Evolutionary conservation across 2,888 invertebrate species (phyloP).

Genomic region (Elmis aenea): DNA sequence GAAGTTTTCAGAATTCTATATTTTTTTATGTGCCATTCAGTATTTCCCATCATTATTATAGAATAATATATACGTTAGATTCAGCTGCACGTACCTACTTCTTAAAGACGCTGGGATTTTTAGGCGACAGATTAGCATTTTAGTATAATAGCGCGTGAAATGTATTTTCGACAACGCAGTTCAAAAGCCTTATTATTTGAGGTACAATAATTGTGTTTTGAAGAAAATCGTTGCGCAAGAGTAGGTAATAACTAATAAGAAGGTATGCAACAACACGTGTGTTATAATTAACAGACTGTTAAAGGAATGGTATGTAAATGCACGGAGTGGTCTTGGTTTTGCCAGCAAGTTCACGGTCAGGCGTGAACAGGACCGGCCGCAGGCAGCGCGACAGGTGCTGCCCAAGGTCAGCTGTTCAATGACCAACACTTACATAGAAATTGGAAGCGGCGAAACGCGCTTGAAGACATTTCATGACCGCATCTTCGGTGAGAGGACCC

Average conservation of each 20-base stretch:
- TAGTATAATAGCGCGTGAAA: too few species aligned
- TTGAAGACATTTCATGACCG: conserved; percentile 86
- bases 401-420: conserved; percentile 40
- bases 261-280: conserved; percentile 10
- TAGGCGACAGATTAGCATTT: too few species aligned
- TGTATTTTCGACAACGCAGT: too few species aligned
- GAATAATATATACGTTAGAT: too few species aligned
- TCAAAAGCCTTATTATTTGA: too few species aligned
- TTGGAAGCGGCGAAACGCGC: conserved; percentile 81
- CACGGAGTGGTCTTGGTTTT: conserved; percentile 28
- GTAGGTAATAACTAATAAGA: conserved; percentile 9
- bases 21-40: too few species aligned
- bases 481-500: conserved; percentile 91
- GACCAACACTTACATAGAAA: conserved; percentile 71
- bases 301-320: conserved; percentile 32
- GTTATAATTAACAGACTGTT: conserved; percentile 24
- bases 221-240: conserved; percentile 7
- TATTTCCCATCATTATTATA: too few species aligned
- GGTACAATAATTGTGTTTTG: too few species aligned
- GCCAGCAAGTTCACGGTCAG: conserved; percentile 38
- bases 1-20: too few species aligned
- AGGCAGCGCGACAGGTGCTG: conserved; percentile 28
- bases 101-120: too few species aligned
- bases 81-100: too few species aligned
- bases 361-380: conserved; percentile 34